Conservation (phyloP, 2,113 vertebrate species). For the Ia io region DNA sequence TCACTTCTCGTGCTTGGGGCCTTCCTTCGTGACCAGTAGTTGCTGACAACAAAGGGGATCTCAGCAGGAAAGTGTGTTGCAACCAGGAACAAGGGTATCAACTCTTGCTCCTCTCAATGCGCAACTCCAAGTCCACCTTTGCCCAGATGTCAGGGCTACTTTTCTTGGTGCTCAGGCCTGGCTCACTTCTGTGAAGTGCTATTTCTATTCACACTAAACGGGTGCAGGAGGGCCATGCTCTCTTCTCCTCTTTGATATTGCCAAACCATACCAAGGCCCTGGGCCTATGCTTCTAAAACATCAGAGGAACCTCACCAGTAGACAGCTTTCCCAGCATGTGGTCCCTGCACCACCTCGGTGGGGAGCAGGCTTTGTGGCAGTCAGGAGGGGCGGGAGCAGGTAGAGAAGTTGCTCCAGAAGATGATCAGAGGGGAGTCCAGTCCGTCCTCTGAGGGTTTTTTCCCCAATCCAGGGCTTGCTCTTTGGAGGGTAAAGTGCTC, state of each 20-base stretch:
- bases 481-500: no score
- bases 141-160: not conserved
- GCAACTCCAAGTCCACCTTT: not conserved
- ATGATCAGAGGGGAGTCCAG: not conserved
- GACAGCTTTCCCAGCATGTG: not conserved
- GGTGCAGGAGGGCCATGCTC: no score
- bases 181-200: not conserved
- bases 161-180: not conserved
- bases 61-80: not conserved
- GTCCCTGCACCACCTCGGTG: not conserved
- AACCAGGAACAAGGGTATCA: no score
- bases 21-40: not conserved
- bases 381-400: not conserved
- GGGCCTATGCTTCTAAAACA: not conserved
- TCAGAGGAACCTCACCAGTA: not conserved
- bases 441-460: not conserved
- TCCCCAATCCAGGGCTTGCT: not conserved
- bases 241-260: not conserved
- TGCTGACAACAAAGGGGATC: accelerated
- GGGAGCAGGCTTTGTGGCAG: not conserved
- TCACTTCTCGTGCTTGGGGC: not conserved
- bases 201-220: not conserved
- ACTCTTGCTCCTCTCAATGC: not conserved
- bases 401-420: no score
- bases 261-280: not conserved